Evolutionary conservation across 2,113 vertebrate species (phyloP).

Genomic region (Steatornis caripensis): DNA sequence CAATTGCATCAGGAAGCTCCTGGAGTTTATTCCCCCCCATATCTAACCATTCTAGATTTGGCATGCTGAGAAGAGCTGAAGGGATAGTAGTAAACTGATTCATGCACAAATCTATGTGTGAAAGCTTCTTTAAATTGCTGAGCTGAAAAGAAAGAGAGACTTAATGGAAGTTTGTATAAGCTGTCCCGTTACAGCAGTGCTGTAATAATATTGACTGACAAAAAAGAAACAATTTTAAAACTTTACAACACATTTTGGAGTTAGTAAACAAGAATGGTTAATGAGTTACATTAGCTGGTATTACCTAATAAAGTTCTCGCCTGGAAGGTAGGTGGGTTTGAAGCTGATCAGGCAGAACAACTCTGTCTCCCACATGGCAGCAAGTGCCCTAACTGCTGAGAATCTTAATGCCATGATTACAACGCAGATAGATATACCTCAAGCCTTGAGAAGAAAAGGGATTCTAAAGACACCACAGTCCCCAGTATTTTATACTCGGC

Average conservation of each 20-base stretch:
- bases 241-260: background rate
- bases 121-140: slow-evolving; percentile 80
- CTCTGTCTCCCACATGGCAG: background rate
- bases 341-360: background rate
- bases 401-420: background rate
- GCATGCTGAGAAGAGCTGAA: slow-evolving; percentile 82
- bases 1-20: slow-evolving; percentile 82
- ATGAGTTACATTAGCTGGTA: background rate
- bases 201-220: background rate
- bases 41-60: slow-evolving; percentile 91
- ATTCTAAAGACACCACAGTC: background rate
- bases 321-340: background rate
- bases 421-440: background rate
- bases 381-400: background rate
- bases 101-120: slow-evolving; percentile 92
- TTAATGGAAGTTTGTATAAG: background rate
- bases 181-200: background rate
- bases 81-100: slow-evolving; percentile 85
- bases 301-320: background rate
- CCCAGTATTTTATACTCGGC: background rate
- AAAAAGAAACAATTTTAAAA: background rate
- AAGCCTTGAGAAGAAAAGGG: background rate
- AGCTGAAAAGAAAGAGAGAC: slow-evolving; percentile 71
- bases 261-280: background rate
- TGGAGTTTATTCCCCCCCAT: slow-evolving; percentile 88